Evolutionary conservation across 2,797 vertebrate genomes (phyloP), one percentile per base, ranked within the genome.

Genomic region (Tympanoctomys barrerae): DNA sequence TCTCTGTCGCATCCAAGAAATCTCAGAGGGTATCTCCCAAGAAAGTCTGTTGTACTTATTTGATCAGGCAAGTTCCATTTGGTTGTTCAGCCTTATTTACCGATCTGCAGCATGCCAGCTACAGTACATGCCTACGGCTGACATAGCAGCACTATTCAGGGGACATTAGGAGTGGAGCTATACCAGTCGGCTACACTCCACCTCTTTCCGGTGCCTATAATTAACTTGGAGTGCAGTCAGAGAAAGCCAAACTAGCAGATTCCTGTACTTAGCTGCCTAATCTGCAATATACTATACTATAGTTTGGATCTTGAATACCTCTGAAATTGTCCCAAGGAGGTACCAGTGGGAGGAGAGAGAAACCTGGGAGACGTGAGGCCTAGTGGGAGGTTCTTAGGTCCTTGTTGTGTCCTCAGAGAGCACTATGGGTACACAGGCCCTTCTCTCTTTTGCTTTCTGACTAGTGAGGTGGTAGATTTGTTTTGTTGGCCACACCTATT

Each of bases 41-140:
- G 71, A 81, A 85, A 59, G 22, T 79, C 19, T 36, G 18, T 59
- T 73, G 62, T 28, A 78, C 42, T 92, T 59, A 64, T 0, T 31
- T 28, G 83, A 90, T 89, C 66, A 96, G 89, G 24, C 68, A 90
- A 77, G 59, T 54, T 88, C 61, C 16, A 87, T 84, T 73, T 14
- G 5, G 31, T 62, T 52, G 28, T 26, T 81, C 77, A 82, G 4
- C 28, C 31, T 80, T 89, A 39, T 81, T 93, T 91, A 78, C 62
- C 78, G 71, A 84, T 87, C 89, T 90, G 42, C 52, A 36, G 88
- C 78, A 9, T 13, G 42, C 10, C 57, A 59, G 68, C 57, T 18
- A 1, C 24, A 75, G 24, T 28, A 75, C n/a, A 11, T 19, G 81
- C 54, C 54, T n/a, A 2, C 3, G 5, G 80, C 85, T 81, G 87